Evolutionary conservation across 1,140 invertebrate species (phyloP), one percentile per base, ranked within the genome.

Genomic region (Anoplolepis gracilipes): DNA sequence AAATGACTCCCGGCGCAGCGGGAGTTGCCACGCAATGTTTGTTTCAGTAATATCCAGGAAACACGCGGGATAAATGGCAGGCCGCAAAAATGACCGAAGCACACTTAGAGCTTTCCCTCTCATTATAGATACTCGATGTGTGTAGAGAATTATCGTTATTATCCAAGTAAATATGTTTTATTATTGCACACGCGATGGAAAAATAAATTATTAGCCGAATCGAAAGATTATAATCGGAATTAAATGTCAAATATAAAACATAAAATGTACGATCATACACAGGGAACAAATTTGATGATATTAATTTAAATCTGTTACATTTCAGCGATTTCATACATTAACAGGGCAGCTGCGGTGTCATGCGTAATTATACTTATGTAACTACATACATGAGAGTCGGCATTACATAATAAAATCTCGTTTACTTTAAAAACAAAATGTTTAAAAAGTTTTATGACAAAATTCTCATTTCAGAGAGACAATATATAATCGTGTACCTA

Each of bases 11-110:
- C 62, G 1, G 76, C 76, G 42, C 75, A 77, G 75, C 76, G 61
- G 61, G 76, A 10, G 33, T 53, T 53, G 42, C 76, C 76, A 79
- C 62, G 76, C 76, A 19, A 79, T 79, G 76, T 79, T 79, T 79
- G 76, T 79, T 79, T 79, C 76, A 53, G 62, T 79, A 79, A 79
- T 79, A 49, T 25, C 62, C 30, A 79, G 76, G 62, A 79, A 79
- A 79, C 5, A 64, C 76, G 76, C 62, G 11, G 62, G 76, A 53
- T 79, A 53, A 79, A 79, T 79, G 61, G 39, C 76, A 53, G 28
- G 6, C 61, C 4, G 76, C 76, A 69, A 69, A 79, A 79, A 69
- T 69, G 28, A 67, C 30, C 42, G 76, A 55, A 49, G 53, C 59
- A 16, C 59, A 22, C 36, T 78, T 39, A 25, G n/a, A n/a, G 28